Evolutionary conservation across 2,888 invertebrate species (phyloP).

Genomic region (Agrochola circellaris): DNA sequence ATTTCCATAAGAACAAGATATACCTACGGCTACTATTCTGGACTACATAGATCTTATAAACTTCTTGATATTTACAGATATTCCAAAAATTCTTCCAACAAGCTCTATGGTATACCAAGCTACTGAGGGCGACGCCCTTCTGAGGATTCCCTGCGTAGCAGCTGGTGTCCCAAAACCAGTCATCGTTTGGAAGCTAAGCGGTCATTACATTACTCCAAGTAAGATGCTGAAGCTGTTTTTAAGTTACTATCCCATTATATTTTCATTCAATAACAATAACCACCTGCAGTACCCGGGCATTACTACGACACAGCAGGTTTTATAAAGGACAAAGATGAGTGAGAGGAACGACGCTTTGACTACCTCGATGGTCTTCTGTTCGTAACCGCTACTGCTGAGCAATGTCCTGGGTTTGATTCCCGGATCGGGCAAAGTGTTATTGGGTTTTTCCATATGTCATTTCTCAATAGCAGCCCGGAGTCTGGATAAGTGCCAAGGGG

Average conservation of each 20-base stretch:
- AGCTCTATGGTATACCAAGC: constrained; percentile 15
- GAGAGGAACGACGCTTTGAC: neutral
- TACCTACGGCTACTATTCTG: neutral
- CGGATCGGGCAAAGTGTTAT: neutral
- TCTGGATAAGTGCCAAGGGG: no score
- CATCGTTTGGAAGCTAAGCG: constrained; percentile 47
- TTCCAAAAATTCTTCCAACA: constrained; percentile 44
- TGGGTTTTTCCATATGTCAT: no score
- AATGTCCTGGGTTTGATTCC: neutral
- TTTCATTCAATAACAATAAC: neutral
- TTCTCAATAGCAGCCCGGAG: no score
- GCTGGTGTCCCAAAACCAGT: constrained; percentile 51
- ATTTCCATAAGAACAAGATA: neutral
- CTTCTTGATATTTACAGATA: constrained; percentile 28
- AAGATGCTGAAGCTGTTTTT: constrained; percentile 8
- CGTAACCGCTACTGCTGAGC: neutral
- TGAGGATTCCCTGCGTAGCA: constrained; percentile 51
- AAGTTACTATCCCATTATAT: neutral
- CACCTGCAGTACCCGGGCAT: neutral
- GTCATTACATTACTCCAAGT: constrained; percentile 33
- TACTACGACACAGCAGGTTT: neutral
- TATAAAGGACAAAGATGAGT: neutral
- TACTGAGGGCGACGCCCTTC: constrained; percentile 42
- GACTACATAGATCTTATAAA: neutral
- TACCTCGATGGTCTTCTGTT: neutral